These are phyloP conservation scores for Yponomeuta sedellus DNA, from an alignment of 2,888 invertebrate genomes.

Conservation along the genomic window DNA sequence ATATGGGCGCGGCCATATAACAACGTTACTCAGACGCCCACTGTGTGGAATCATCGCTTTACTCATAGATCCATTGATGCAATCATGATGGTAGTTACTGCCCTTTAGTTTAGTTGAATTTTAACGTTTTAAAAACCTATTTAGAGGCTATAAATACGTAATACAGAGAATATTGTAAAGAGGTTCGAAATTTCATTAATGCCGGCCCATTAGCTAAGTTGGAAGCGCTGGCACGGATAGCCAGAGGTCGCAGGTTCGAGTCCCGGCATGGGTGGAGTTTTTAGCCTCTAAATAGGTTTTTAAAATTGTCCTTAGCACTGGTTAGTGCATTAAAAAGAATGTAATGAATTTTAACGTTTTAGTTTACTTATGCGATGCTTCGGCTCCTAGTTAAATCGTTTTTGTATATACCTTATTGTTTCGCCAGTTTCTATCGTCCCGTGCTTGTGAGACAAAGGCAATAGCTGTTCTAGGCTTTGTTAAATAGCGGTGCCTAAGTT, in stretches of 20 bases:
- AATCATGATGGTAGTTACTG: slow-evolving; percentile 10
- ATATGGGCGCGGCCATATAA: not conserved
- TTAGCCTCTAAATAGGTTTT: too few relatives aligned
- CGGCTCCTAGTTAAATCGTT: not conserved
- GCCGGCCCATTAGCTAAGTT: too few relatives aligned
- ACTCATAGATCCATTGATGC: not conserved
- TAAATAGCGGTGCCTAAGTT: not conserved
- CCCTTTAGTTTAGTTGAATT: slow-evolving; percentile 9
- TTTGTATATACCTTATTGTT: not conserved
- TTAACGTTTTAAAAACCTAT: slow-evolving; percentile 7
- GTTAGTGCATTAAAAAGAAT: too few relatives aligned
- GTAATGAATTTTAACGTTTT: slow-evolving; percentile 8
- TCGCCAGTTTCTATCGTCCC: not conserved
- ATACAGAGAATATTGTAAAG: too few relatives aligned
- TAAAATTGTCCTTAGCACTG: too few relatives aligned
- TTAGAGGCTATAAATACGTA: too few relatives aligned
- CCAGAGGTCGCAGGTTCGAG: too few relatives aligned
- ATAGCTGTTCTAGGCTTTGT: not conserved
- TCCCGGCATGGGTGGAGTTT: too few relatives aligned
- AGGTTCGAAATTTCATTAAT: too few relatives aligned
- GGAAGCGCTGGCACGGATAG: too few relatives aligned
- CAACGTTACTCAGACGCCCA: not conserved
- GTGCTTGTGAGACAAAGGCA: not conserved
- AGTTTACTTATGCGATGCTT: slow-evolving; percentile 9
- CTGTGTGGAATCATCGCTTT: not conserved